phyloP scores from a whole-genome alignment of 92 coral and sea anemone species.

The Zoanthus gigantus region DNA sequence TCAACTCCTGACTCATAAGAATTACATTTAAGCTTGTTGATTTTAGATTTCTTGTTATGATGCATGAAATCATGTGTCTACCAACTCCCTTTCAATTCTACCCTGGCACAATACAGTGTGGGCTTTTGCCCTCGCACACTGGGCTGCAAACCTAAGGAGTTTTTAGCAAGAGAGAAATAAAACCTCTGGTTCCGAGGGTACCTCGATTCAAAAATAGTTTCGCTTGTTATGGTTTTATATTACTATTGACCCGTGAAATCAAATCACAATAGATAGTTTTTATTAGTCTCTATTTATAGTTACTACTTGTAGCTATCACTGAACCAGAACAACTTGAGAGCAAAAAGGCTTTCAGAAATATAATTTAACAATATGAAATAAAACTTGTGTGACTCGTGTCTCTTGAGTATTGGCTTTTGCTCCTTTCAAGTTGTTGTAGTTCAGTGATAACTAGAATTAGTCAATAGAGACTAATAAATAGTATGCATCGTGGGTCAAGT shows the following conservation, averaged over 20 bases:
- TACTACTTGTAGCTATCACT: conserved; percentile 7
- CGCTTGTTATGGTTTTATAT: conserved; percentile 18
- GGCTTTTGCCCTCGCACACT: not conserved
- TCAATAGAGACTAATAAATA: conserved; percentile 11
- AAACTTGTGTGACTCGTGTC: conserved; percentile 11
- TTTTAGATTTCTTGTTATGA: conserved; percentile 14
- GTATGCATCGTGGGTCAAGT: conserved; percentile 8
- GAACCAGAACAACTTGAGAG: conserved; percentile 17
- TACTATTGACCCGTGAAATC: conserved; percentile 8
- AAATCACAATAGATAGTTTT: conserved; percentile 15
- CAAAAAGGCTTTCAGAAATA: conserved; percentile 11
- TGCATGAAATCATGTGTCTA: conserved; percentile 11
- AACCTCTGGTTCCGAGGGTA: conserved; percentile 19
- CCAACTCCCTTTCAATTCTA: conserved; percentile 9
- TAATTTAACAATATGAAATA: conserved; percentile 5
- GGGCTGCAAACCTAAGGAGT: conserved; percentile 4
- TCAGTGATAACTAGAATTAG: conserved; percentile 16
- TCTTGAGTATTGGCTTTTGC: conserved; percentile 17
- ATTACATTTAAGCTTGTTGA: conserved; percentile 21
- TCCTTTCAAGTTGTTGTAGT: conserved; percentile 17
- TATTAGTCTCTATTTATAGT: conserved; percentile 17
- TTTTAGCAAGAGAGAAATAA: not conserved
- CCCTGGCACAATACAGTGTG: not conserved
- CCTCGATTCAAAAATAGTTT: not conserved
- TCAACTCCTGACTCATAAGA: conserved; percentile 19